Conservation (phyloP, 2,888 invertebrate species). For the Drosophila lacicola region DNA sequence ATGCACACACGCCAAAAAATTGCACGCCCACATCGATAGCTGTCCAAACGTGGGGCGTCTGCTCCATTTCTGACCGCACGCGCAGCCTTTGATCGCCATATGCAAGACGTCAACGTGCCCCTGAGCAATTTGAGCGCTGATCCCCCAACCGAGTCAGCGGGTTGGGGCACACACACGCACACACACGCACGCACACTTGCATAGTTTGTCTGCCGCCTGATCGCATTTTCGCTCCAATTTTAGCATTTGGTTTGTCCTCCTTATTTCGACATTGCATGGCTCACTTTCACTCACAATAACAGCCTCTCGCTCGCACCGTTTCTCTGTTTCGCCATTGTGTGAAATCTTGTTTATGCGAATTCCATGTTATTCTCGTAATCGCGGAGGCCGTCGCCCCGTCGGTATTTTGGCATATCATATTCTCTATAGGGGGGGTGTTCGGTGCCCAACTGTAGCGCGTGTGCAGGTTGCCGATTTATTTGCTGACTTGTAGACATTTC, state of each 20-base stretch:
- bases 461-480: slow-evolving; percentile 74
- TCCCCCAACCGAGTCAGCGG: slow-evolving; percentile 19
- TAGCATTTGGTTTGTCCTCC: slow-evolving; percentile 52
- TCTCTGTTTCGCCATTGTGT: slow-evolving; percentile 28
- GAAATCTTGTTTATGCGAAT: slow-evolving; percentile 69
- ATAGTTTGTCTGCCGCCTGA: slow-evolving; percentile 22
- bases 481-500: slow-evolving; percentile 64
- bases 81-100: slow-evolving; percentile 71
- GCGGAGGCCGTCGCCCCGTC: slow-evolving; percentile 72
- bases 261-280: slow-evolving; percentile 40
- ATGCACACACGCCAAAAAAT: slow-evolving; percentile 65
- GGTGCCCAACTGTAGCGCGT: slow-evolving; percentile 62
- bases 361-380: slow-evolving; percentile 65
- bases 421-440: slow-evolving; percentile 14
- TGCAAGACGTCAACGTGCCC: slow-evolving; percentile 69
- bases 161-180: background rate
- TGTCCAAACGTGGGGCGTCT: slow-evolving; percentile 21
- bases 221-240: slow-evolving; percentile 70
- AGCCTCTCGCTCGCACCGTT: slow-evolving; percentile 9
- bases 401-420: slow-evolving; percentile 61
- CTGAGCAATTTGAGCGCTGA: slow-evolving; percentile 52
- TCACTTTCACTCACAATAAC: slow-evolving; percentile 48
- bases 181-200: background rate
- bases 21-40: slow-evolving; percentile 64
- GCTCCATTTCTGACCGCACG: slow-evolving; percentile 70